Conservation (phyloP, 2,797 vertebrate genomes). For the Tragelaphus oryx region DNA sequence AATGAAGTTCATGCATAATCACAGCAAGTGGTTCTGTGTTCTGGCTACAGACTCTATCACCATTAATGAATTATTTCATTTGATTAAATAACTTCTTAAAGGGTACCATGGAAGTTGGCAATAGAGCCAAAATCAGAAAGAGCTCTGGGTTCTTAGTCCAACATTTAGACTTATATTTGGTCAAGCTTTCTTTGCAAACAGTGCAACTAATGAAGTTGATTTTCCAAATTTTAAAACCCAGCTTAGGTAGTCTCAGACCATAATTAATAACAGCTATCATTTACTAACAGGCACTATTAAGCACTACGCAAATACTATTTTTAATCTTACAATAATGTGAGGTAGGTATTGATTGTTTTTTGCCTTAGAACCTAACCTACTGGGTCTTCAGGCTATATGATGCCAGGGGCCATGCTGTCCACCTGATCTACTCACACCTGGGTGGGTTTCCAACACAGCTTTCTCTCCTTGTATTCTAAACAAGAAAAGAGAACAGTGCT, state of each 20-base stretch:
- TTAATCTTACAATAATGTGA: not conserved
- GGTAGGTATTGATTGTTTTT: not conserved
- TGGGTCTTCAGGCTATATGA: not conserved
- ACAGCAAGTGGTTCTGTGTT: not conserved
- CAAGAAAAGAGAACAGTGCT: not conserved
- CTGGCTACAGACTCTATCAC: not conserved
- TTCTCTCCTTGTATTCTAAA: not conserved
- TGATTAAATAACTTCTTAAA: not conserved
- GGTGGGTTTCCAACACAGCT: not conserved
- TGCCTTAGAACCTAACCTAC: not conserved
- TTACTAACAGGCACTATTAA: not conserved
- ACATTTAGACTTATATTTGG: not conserved
- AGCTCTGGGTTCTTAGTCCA: not conserved
- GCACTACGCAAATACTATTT: not conserved
- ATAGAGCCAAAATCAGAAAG: not conserved
- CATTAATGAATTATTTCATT: not conserved
- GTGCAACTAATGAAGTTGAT: not conserved
- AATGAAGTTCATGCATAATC: not conserved
- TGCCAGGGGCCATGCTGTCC: not conserved
- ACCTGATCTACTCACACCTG: not conserved
- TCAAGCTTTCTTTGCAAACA: not conserved
- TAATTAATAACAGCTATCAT: not conserved
- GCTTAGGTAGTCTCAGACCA: not conserved
- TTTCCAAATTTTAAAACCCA: constrained; percentile 31
- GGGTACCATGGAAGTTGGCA: not conserved